Evolutionary conservation across 2,113 vertebrate species (phyloP).

Genomic region (Galeopterus variegatus): DNA sequence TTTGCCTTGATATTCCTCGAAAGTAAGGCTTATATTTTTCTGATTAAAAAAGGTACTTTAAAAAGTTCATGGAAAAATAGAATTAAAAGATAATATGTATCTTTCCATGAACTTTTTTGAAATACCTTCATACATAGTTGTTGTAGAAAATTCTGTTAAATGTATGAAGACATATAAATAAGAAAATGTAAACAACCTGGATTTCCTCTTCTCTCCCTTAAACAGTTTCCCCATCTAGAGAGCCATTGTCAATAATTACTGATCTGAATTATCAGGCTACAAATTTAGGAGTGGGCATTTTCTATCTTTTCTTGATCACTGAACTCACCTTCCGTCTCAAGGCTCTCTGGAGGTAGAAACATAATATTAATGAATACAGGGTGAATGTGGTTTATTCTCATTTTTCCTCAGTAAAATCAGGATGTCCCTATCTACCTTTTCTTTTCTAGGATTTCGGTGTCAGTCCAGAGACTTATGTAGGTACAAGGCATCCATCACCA

Average conservation of each 20-base stretch:
- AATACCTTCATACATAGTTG: background rate
- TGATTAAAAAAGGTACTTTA: background rate
- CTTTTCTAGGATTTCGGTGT: background rate
- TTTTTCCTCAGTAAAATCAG: conserved; percentile 32
- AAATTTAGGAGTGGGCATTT: background rate
- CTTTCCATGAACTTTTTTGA: no score
- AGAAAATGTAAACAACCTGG: conserved; percentile 1
- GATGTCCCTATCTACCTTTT: background rate
- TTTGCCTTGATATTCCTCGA: background rate
- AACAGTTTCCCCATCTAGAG: background rate
- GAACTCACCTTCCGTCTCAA: background rate
- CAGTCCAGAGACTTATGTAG: background rate
- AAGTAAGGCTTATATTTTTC: background rate
- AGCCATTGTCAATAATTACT: background rate
- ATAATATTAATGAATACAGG: background rate
- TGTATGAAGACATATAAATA: background rate
- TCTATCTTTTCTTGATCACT: conserved; percentile 22
- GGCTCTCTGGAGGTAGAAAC: background rate
- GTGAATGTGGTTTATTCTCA: conserved; percentile 2
- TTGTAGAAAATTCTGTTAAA: conserved; percentile 2
- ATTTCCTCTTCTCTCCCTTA: background rate
- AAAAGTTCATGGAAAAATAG: no score
- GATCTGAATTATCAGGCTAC: background rate
- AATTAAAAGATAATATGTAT: no score
- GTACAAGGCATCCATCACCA: background rate